These are phyloP conservation scores for Hedychridium roseum DNA, from an alignment of 2,888 invertebrate species.

Conservation along the genomic window DNA sequence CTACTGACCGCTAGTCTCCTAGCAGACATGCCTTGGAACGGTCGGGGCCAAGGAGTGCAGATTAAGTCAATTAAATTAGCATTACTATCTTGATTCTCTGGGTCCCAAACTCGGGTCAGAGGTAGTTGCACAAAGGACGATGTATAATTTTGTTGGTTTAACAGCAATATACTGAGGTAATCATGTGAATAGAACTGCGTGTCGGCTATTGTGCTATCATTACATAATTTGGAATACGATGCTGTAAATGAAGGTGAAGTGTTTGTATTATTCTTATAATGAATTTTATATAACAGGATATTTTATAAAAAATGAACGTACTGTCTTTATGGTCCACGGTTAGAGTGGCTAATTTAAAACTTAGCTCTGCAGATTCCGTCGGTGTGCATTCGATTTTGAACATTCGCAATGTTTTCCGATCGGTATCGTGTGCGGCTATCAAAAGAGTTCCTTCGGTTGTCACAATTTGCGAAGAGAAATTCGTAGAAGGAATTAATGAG, in stretches of 20 bases:
- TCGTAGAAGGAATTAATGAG: conserved; percentile 33
- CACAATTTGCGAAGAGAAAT: conserved; percentile 48
- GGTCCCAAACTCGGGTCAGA: too few species aligned
- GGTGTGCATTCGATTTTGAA: conserved; percentile 43
- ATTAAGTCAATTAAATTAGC: conserved; percentile 47
- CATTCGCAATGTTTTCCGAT: conserved; percentile 48
- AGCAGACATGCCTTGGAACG: conserved; percentile 55
- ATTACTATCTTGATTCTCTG: conserved; percentile 31
- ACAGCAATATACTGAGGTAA: conserved; percentile 73
- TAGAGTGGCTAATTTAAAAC: conserved; percentile 39
- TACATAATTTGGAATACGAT: conserved; percentile 36
- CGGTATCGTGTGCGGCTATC: conserved; percentile 45
- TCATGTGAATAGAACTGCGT: conserved; percentile 79
- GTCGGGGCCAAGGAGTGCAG: conserved; percentile 47
- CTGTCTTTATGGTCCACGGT: conserved; percentile 51
- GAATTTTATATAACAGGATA: conserved; percentile 2
- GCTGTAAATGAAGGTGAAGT: conserved; percentile 19
- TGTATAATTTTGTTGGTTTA: conserved; percentile 49
- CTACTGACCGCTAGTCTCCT: conserved; percentile 85
- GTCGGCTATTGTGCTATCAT: conserved; percentile 68
- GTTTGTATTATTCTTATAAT: conserved; percentile 2
- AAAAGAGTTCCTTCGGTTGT: conserved; percentile 47
- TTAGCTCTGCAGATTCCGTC: conserved; percentile 31
- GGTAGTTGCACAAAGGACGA: conserved; percentile 55
- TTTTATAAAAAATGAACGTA: conserved; percentile 20